Conservation (phyloP, 1,140 invertebrate genomes). For the Hyposmocoma kahamanoa region DNA sequence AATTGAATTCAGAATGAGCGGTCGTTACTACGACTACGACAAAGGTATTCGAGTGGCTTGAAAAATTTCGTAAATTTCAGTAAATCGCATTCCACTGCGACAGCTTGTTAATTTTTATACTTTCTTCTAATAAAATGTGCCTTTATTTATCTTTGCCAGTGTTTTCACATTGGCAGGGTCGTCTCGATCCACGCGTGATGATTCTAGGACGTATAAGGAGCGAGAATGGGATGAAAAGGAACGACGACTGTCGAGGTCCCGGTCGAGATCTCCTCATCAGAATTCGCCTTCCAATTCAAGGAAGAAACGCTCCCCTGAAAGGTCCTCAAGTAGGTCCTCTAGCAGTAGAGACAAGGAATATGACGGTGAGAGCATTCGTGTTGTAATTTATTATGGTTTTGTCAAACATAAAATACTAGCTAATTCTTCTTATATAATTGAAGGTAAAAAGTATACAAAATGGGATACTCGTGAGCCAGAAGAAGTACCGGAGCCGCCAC, state of each 20-base stretch:
- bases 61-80: slow-evolving; percentile 17
- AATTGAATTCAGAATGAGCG: too few relatives aligned
- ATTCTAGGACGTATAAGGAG: slow-evolving; percentile 69
- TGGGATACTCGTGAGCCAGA: slow-evolving; percentile 28
- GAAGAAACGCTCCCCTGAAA: slow-evolving; percentile 18
- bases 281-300: slow-evolving; percentile 17
- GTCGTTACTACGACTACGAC: slow-evolving; percentile 34
- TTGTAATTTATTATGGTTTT: neutral
- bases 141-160: slow-evolving; percentile 73
- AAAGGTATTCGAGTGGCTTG: slow-evolving; percentile 59
- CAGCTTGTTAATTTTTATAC: neutral
- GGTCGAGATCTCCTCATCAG: slow-evolving; percentile 42
- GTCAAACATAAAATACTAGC: too few relatives aligned
- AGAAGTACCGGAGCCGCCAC: slow-evolving; percentile 59
- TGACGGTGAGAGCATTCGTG: slow-evolving; percentile 17
- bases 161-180: slow-evolving; percentile 73
- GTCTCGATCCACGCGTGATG: slow-evolving; percentile 73
- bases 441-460: too few relatives aligned
- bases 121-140: slow-evolving; percentile 28
- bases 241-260: slow-evolving; percentile 32
- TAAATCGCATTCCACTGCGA: slow-evolving; percentile 1
- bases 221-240: slow-evolving; percentile 32
- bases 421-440: too few relatives aligned
- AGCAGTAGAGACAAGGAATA: slow-evolving; percentile 25
- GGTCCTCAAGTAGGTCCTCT: slow-evolving; percentile 9